Percentiles rank a stretch among this genome's conserved stretches.
Conservation (phyloP, 1,140 invertebrate species). For the Zophobas morio region DNA sequence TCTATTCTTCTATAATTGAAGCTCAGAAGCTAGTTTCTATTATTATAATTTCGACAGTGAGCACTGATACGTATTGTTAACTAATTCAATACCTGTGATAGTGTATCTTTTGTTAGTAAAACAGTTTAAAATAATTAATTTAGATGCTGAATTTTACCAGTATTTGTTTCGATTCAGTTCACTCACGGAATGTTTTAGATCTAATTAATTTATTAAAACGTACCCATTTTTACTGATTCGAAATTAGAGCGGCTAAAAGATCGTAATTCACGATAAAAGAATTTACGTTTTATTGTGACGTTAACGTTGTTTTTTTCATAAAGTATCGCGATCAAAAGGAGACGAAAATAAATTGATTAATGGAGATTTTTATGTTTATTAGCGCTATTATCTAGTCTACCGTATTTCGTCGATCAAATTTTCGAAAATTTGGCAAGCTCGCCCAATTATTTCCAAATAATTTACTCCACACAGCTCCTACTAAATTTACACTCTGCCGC, state of each 20-base stretch:
- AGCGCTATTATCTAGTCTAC: background rate
- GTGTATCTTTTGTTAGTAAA: conserved; percentile 26
- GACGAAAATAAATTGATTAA: conserved; percentile 1
- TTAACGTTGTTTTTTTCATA: conserved; percentile 8
- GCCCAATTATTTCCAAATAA: background rate
- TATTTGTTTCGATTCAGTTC: conserved; percentile 10
- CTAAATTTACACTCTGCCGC: background rate
- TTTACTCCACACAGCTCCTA: background rate
- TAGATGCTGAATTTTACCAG: conserved; percentile 28
- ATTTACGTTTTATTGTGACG: background rate
- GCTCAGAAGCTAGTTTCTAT: conserved; percentile 28
- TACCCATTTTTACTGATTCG: background rate
- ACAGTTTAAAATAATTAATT: conserved; percentile 26
- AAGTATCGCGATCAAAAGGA: background rate
- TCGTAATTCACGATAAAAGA: conserved; percentile 1
- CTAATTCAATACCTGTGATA: conserved; percentile 3
- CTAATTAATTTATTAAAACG: conserved; percentile 9
- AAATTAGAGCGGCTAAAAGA: background rate
- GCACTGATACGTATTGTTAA: conserved; percentile 11
- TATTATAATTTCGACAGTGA: conserved; percentile 23
- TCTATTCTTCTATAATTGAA: conserved; percentile 26
- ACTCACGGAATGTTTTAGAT: conserved; percentile 25
- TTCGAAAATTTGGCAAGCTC: background rate
- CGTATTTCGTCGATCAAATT: background rate
- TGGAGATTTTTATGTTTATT: conserved; percentile 2